Base-by-base conservation (phyloP, 1,140 invertebrate species). In the Drosophila fuyamai region DNA sequence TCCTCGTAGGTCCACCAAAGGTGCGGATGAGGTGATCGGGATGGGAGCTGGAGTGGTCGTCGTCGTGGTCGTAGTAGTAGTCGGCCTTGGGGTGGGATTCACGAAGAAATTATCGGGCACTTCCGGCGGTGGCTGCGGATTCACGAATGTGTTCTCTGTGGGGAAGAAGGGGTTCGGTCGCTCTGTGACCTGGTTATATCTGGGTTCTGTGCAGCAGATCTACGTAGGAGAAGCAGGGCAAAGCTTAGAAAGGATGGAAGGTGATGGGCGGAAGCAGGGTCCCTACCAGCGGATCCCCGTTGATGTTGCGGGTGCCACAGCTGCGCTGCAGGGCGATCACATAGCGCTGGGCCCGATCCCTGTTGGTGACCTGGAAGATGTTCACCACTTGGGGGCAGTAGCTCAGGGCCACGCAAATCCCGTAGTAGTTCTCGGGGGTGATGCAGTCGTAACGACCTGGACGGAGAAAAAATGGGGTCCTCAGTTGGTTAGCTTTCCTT, bases 211-310 rank as follows among this genome's bases (percentile, higher is more conserved):
- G 43, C 90, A 92, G 70, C 90, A 92, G 5, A 92, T 74, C 90
- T 91, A 73, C 14, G 38, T 35, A 23, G 43, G 13, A 38, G 35
- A 44, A 13, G 67, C 57, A 38, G 44, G 18, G 35, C 8, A 43
- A 61, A 68, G 78, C 76, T 67, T 56, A 74, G 82, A 18, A 62
- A 12, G 59, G 2, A 44, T 12, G 38, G 23, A 43, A 55, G 29
- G 18, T 10, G 27, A 9, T 41, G 9, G 32, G 41, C 57, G 13
- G 46, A 47, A 44, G 32, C 46, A 14, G 18, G 35, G 40, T 51
- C 74, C 76, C 75, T 89, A 92, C 92, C 76, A 92, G 48, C 36
- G 92, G 91, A 75, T 92, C 82, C 13, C 90, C 73, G 9, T 82
- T 76, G 7, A 91, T 18, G 73, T 36, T 90, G 47, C 83, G 76